phyloP scores from a whole-genome alignment of 2,113 vertebrate species.

The Quiscalus mexicanus region DNA sequence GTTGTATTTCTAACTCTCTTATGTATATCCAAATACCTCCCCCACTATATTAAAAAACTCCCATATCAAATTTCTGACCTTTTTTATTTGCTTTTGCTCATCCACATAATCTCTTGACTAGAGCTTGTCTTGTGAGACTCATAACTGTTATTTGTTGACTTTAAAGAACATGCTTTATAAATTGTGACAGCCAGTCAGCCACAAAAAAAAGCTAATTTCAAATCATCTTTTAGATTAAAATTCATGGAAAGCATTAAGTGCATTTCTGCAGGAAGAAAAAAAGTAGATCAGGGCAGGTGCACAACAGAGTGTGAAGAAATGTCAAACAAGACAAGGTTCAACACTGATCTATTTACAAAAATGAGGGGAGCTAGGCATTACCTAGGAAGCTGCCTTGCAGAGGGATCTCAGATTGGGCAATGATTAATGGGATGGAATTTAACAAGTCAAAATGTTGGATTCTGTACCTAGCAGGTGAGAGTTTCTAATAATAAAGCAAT shows the following conservation, averaged over 20 bases:
- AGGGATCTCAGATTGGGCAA: not conserved
- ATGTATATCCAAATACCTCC: not conserved
- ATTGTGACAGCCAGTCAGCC: not conserved
- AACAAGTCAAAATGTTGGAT: not conserved
- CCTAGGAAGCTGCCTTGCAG: not conserved
- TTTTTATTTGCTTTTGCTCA: slow-evolving; percentile 15
- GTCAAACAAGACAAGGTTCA: not conserved
- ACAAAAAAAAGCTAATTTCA: not conserved
- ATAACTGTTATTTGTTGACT: not conserved
- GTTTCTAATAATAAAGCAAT: not conserved
- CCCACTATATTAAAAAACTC: not conserved
- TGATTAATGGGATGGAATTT: not conserved
- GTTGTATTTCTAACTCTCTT: not conserved
- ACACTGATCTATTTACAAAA: not conserved
- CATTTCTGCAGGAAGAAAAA: not conserved
- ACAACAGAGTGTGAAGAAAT: not conserved
- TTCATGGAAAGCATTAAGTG: not conserved
- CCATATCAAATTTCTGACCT: not conserved
- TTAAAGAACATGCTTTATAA: not conserved
- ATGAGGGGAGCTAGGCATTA: not conserved
- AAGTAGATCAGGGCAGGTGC: not conserved
- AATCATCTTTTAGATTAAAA: not conserved
- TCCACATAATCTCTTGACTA: not conserved
- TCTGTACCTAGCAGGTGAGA: not conserved
- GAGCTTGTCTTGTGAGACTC: not conserved